Percentiles rank a stretch among this genome's conserved stretches.
phyloP scores from a whole-genome alignment of 2,797 vertebrate genomes.

The Myripristis murdjan region DNA sequence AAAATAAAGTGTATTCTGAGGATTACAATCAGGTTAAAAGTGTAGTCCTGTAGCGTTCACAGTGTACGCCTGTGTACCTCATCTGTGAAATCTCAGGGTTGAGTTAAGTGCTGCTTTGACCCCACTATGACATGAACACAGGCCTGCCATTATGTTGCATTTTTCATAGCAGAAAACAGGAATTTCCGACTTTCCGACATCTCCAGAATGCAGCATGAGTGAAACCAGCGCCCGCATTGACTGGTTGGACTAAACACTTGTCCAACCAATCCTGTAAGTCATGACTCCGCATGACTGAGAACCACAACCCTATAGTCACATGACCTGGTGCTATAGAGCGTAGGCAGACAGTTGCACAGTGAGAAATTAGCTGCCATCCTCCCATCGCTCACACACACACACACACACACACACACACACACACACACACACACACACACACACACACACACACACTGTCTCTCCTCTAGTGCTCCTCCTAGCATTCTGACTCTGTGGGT shows the following conservation, averaged over 20 bases:
- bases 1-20: too few relatives aligned
- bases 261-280: too few relatives aligned
- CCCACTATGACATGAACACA: too few relatives aligned
- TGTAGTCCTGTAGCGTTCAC: too few relatives aligned
- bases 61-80: too few relatives aligned
- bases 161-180: constrained; percentile 8
- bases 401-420: too few relatives aligned
- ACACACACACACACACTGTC: neutral
- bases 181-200: neutral
- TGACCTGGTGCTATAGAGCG: constrained; percentile 28
- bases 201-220: constrained; percentile 3
- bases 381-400: too few relatives aligned
- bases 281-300: constrained; percentile 29
- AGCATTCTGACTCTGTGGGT: too few relatives aligned
- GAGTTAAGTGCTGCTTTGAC: too few relatives aligned
- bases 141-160: neutral
- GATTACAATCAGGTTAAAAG: too few relatives aligned
- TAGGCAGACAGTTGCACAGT: constrained; percentile 53
- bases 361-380: constrained; percentile 11
- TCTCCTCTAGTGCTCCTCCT: neutral
- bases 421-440: constrained; percentile 11
- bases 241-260: constrained; percentile 9
- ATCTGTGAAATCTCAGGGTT: too few relatives aligned
- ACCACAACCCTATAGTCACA: constrained; percentile 27
- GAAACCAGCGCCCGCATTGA: neutral